Base-by-base conservation (phyloP, 2,888 invertebrate genomes). In the Thecophora atra region DNA sequence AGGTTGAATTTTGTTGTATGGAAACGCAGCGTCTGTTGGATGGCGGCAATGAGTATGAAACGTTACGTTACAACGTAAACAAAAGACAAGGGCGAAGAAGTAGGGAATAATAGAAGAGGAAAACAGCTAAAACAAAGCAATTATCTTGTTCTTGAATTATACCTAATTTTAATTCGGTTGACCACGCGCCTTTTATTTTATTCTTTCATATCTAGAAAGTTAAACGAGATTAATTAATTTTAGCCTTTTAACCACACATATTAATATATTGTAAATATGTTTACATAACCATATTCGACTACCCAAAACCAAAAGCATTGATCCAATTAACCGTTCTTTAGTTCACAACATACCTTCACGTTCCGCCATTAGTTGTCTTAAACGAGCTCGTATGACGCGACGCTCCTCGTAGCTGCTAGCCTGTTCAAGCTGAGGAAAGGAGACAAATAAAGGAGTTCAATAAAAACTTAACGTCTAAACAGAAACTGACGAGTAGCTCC, bases 351-450 rank as follows among this genome's bases (percentile, higher is more conserved):
- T 89, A 95, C 95, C 94, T 92, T 93, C 93, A 87, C 93, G 92
- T 88, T 93, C 93, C 81, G 94, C 94, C 91, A 95, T 93, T 84
- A 96, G 91, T 86, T 92, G 90, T 81, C 93, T 91, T 82, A 96
- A 89, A 87, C 94, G 91, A 81, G 92, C 91, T 86, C 95, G 90
- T 84, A 96, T 91, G 80, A 91, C 90, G 82, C 94, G 92, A 82
- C 95, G 91, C 87, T 94, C 94, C 87, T 95, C 95, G 93, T 94
- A 95, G 86, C 94, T 94, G 79, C 91, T 91, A 86, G 94, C 92
- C 87, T 92, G 91, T 87, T 94, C 94, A 88, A 96, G 90, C 95
- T 95, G 86, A 70, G 74, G 52, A 67, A 52, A 74, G n/a, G n/a
- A n/a, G n/a, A n/a, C n/a, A n/a, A n/a, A n/a, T n/a, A n/a, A n/a